Percentiles rank a stretch among this genome's conserved stretches.
Conservation (phyloP, 2,113 vertebrate species). For the Neopipo cinnamomea region DNA sequence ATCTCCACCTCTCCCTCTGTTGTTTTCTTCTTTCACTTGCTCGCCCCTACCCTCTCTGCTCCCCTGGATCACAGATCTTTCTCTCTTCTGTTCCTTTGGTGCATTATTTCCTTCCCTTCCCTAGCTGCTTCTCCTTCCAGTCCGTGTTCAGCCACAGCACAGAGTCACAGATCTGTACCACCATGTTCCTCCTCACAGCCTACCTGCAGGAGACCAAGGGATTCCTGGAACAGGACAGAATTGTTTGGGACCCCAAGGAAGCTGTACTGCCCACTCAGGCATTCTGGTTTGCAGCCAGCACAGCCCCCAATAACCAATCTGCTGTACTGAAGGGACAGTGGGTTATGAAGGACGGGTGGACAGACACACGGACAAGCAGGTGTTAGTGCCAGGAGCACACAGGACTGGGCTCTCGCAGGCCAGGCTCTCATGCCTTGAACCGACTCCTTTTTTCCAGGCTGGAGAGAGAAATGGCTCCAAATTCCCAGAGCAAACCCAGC, state of each 20-base stretch:
- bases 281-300: background rate
- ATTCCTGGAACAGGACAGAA: background rate
- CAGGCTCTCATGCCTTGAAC: background rate
- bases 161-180: background rate
- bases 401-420: background rate
- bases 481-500: background rate
- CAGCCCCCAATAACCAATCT: background rate
- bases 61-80: background rate
- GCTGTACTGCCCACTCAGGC: background rate
- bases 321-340: background rate
- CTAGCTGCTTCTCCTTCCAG: background rate
- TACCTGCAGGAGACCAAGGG: background rate
- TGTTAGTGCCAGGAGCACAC: background rate
- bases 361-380: background rate
- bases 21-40: background rate
- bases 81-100: background rate
- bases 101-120: background rate
- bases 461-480: background rate
- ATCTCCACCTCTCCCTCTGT: background rate
- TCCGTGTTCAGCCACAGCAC: rapidly evolving
- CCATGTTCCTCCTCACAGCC: background rate
- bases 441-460: background rate
- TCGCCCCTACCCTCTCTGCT: background rate
- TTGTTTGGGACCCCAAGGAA: rapidly evolving
- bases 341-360: background rate